phyloP scores from a whole-genome alignment of 2,888 invertebrate species.

The Baronia brevicornis region DNA sequence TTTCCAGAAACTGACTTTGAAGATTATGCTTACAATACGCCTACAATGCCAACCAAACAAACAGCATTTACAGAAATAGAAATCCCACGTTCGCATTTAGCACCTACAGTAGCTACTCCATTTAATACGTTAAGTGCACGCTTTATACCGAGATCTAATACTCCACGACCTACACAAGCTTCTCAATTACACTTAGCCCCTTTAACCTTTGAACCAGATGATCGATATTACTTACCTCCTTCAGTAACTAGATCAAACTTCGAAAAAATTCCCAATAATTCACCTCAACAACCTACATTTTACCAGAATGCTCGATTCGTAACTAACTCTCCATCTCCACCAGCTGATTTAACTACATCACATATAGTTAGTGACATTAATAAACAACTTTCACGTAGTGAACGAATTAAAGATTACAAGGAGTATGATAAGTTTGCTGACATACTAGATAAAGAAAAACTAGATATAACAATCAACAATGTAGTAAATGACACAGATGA shows the following conservation, averaged over 20 bases:
- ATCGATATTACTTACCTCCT: slow-evolving; percentile 48
- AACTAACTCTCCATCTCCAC: slow-evolving; percentile 31
- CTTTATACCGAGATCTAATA: slow-evolving; percentile 31
- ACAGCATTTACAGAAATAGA: slow-evolving; percentile 27
- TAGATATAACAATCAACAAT: slow-evolving; percentile 54
- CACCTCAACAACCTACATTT: slow-evolving; percentile 26
- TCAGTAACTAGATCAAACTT: slow-evolving; percentile 26
- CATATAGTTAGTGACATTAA: slow-evolving; percentile 23
- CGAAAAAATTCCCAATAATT: slow-evolving; percentile 32
- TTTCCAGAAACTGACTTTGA: slow-evolving; percentile 11
- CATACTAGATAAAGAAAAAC: slow-evolving; percentile 57
- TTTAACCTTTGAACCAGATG: slow-evolving; percentile 46
- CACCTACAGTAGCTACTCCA: slow-evolving; percentile 34
- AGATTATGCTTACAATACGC: slow-evolving; percentile 32
- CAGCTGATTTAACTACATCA: slow-evolving; percentile 25
- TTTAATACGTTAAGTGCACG: slow-evolving; percentile 31
- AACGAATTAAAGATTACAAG: slow-evolving; percentile 31
- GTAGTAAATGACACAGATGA: slow-evolving; percentile 56
- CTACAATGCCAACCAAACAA: slow-evolving; percentile 34
- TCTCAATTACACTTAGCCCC: slow-evolving; percentile 44
- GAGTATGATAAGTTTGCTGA: slow-evolving; percentile 56
- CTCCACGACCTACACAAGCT: slow-evolving; percentile 36
- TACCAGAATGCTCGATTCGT: slow-evolving; percentile 36
- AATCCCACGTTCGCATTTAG: slow-evolving; percentile 30
- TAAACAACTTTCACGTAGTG: slow-evolving; percentile 30